Conservation (phyloP, 2,797 vertebrate genomes). For the Atherinosoma microstoma region DNA sequence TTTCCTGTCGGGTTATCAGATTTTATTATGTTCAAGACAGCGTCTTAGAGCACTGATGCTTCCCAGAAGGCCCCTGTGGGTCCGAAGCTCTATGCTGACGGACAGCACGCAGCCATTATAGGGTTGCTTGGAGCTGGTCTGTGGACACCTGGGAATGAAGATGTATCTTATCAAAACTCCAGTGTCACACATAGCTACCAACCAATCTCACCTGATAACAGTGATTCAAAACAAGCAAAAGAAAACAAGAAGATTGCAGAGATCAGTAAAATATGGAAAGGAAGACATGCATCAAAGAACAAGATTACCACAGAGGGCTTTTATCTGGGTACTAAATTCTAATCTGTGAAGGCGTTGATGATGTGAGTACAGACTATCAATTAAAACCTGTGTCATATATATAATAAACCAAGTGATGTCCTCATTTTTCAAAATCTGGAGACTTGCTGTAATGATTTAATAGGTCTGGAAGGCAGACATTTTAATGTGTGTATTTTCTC, state of each 20-base stretch:
- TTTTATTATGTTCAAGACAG: constrained; percentile 64
- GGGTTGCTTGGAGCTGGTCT: constrained; percentile 18
- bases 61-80: constrained; percentile 53
- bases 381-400: constrained; percentile 16
- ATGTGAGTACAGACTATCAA: background rate
- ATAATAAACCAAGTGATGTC: constrained; percentile 8
- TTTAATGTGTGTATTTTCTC: constrained; percentile 64
- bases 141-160: constrained; percentile 42
- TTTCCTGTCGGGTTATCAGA: constrained; percentile 56
- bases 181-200: constrained; percentile 59
- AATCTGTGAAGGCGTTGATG: constrained; percentile 38
- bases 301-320: constrained; percentile 37
- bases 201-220: constrained; percentile 71
- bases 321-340: constrained; percentile 38
- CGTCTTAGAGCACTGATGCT: constrained; percentile 41
- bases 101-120: constrained; percentile 45
- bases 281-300: constrained; percentile 58
- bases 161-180: constrained; percentile 70
- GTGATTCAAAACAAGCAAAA: constrained; percentile 25
- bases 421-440: constrained; percentile 22
- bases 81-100: constrained; percentile 47
- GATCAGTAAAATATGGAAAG: constrained; percentile 50
- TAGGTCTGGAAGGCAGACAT: constrained; percentile 53
- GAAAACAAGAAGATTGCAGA: constrained; percentile 27
- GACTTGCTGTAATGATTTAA: constrained; percentile 46